Conservation (phyloP, 2,113 vertebrate genomes). For the Xiphophorus couchianus region DNA sequence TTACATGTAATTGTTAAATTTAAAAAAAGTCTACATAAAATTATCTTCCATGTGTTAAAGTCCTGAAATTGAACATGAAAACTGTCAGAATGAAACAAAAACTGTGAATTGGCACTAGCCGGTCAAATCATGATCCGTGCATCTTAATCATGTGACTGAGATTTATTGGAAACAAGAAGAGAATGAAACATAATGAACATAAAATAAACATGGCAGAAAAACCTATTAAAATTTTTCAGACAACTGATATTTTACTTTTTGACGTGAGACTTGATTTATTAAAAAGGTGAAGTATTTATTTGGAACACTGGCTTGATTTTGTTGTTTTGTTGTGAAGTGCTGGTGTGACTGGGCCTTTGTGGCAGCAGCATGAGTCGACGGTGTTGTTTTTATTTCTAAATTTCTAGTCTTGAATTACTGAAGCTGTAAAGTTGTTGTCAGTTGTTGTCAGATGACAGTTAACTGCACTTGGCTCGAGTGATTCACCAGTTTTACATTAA, state of each 20-base stretch:
- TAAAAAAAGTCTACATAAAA: too few relatives aligned
- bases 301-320: background rate
- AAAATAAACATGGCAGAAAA: background rate
- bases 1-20: too few relatives aligned
- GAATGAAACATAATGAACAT: background rate
- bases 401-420: background rate
- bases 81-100: background rate
- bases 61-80: background rate
- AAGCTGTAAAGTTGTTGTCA: constrained; percentile 22
- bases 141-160: background rate
- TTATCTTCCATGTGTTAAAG: too few relatives aligned
- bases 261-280: background rate
- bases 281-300: background rate
- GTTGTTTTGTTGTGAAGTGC: background rate
- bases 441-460: background rate
- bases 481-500: constrained; percentile 31
- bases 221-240: background rate
- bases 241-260: background rate
- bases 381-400: background rate
- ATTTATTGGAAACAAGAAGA: background rate
- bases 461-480: constrained; percentile 1
- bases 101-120: background rate
- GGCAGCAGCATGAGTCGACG: constrained; percentile 22
- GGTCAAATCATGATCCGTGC: background rate
- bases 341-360: constrained; percentile 53